These are phyloP conservation scores for Brotula barbata DNA, from an alignment of 2,797 vertebrate genomes.

Conservation along the genomic window DNA sequence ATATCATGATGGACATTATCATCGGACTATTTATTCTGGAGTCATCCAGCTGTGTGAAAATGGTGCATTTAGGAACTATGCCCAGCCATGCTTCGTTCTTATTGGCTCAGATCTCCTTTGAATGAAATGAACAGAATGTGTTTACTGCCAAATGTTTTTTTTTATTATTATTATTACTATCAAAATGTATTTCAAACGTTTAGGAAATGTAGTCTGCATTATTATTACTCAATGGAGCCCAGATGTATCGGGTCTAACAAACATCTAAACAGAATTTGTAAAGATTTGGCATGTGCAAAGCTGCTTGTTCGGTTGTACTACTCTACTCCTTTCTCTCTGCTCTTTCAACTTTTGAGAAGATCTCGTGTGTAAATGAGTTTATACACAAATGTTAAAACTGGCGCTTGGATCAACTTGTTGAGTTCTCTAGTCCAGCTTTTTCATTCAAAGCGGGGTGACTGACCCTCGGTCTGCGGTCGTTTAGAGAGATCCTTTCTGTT, in stretches of 20 bases:
- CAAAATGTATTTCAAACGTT: constrained; percentile 27
- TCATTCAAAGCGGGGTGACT: constrained; percentile 13
- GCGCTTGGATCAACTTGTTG: not conserved
- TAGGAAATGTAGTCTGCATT: constrained; percentile 20
- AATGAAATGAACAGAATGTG: constrained; percentile 48
- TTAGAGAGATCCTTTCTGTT: constrained; percentile 13
- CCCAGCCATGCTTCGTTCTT: constrained; percentile 32
- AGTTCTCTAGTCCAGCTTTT: not conserved
- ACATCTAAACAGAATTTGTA: constrained; percentile 58
- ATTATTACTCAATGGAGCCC: constrained; percentile 24
- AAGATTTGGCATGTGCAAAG: constrained; percentile 8
- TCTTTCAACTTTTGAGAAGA: too few species aligned
- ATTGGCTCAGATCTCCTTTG: constrained; percentile 40
- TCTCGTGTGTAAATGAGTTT: not conserved
- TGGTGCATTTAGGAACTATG: constrained; percentile 50
- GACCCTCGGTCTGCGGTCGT: constrained; percentile 15
- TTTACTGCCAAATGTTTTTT: constrained; percentile 61
- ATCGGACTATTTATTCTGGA: constrained; percentile 74
- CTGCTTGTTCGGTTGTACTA: constrained; percentile 8
- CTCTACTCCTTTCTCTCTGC: constrained; percentile 5
- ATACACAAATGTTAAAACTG: not conserved
- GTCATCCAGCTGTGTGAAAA: constrained; percentile 63
- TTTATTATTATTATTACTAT: constrained; percentile 2
- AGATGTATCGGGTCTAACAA: constrained; percentile 38
- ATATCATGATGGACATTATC: constrained; percentile 65